Percentiles rank a stretch among this genome's conserved stretches.
phyloP scores from a whole-genome alignment of 2,113 vertebrate genomes.

The Hiodon alosoides region DNA sequence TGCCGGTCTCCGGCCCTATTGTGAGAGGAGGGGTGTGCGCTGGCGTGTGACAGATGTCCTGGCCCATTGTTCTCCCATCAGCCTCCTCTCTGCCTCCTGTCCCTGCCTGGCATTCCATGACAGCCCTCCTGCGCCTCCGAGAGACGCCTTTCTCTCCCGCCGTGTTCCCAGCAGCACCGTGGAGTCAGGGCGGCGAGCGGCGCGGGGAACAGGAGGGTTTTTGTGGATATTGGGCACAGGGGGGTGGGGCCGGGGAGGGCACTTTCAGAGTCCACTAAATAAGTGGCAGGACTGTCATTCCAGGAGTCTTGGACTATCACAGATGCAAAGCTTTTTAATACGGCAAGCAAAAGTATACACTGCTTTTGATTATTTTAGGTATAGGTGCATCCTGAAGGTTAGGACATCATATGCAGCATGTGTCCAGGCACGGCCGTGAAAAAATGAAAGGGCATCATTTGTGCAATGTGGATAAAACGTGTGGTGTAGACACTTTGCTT shows the following conservation, averaged over 20 bases:
- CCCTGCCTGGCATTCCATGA: slow-evolving; percentile 23
- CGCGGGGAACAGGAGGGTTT: not conserved
- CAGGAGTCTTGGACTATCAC: not conserved
- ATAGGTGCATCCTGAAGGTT: no score
- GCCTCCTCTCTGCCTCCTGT: slow-evolving; percentile 20
- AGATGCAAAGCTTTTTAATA: no score
- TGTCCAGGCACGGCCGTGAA: no score
- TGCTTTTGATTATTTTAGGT: no score
- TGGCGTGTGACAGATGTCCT: slow-evolving; percentile 40
- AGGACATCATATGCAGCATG: no score
- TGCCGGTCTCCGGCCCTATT: slow-evolving; percentile 14
- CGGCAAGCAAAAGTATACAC: no score
- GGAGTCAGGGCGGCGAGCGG: slow-evolving; percentile 5
- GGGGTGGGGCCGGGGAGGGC: slow-evolving; percentile 4
- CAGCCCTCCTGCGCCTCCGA: slow-evolving; percentile 3
- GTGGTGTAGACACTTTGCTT: no score
- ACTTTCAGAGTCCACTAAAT: not conserved
- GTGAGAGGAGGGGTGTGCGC: slow-evolving; percentile 29
- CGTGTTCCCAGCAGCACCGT: slow-evolving; percentile 2
- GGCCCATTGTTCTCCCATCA: slow-evolving; percentile 30
- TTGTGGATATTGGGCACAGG: not conserved
- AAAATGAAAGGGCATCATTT: no score
- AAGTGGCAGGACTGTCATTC: not conserved
- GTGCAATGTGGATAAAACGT: no score
- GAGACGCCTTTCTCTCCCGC: not conserved